phyloP scores from a whole-genome alignment of 2,888 invertebrate species.

The Brachypalpus laphriformis region DNA sequence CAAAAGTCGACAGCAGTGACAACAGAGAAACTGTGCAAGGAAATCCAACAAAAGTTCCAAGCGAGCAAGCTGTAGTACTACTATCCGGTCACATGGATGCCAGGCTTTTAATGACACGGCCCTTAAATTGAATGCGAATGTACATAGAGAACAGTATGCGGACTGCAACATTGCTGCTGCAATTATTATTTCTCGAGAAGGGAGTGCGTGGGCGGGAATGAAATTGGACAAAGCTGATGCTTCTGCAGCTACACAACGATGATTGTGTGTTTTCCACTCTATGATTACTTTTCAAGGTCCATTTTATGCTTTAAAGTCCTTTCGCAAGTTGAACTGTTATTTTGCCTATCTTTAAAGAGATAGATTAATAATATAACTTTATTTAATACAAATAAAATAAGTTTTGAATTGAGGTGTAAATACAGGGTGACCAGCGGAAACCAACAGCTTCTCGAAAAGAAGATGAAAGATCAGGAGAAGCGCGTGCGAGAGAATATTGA shows the following conservation, averaged over 20 bases:
- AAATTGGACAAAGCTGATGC: constrained; percentile 17
- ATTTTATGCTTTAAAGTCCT: neutral
- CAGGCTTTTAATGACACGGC: constrained; percentile 7
- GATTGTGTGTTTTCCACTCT: constrained; percentile 44
- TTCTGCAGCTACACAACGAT: constrained; percentile 11
- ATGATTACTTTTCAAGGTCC: constrained; percentile 61
- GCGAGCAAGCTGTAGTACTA: constrained; percentile 43
- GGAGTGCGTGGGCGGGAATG: constrained; percentile 19
- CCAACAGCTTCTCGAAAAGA: too few species aligned
- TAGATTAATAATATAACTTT: too few species aligned
- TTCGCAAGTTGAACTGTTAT: neutral
- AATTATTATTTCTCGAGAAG: constrained; percentile 14
- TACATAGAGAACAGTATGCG: neutral
- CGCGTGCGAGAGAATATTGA: too few species aligned
- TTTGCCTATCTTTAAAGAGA: neutral
- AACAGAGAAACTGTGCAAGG: constrained; percentile 64
- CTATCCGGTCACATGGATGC: constrained; percentile 40
- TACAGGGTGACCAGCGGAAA: too few species aligned
- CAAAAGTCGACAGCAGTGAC: constrained; percentile 75
- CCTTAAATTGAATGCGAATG: constrained; percentile 54
- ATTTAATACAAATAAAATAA: too few species aligned
- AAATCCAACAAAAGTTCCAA: constrained; percentile 63
- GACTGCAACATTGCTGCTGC: constrained; percentile 29
- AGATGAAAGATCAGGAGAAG: too few species aligned
- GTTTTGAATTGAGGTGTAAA: too few species aligned